Evolutionary conservation across 2,113 vertebrate genomes (phyloP).

Genomic region (Saccopteryx bilineata): DNA sequence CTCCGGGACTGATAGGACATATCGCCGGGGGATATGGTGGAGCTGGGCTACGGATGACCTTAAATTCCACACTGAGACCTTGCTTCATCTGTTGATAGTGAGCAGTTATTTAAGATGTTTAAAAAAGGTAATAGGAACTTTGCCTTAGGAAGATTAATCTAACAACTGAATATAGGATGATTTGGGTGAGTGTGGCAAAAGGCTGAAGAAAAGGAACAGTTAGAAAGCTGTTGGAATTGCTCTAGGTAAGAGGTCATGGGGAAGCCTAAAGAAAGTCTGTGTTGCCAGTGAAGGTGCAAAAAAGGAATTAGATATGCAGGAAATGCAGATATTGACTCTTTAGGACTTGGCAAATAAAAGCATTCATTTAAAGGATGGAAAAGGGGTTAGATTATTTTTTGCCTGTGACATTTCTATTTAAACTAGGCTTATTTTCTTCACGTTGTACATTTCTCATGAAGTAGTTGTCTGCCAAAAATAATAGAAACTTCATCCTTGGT

Average conservation of each 20-base stretch:
- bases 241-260: neutral
- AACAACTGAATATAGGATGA: constrained; percentile 1
- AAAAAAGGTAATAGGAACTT: neutral
- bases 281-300: neutral
- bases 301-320: neutral
- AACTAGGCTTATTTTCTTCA: constrained; percentile 26
- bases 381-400: constrained; percentile 16
- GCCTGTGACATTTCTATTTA: constrained; percentile 54
- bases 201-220: neutral
- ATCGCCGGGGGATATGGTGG: neutral
- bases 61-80: neutral
- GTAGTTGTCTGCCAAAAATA: constrained; percentile 24
- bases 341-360: constrained; percentile 30
- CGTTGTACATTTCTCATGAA: constrained; percentile 12
- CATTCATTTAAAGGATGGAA: constrained; percentile 26
- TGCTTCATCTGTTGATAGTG: neutral
- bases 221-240: constrained; percentile 23
- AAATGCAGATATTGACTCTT: neutral
- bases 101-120: neutral
- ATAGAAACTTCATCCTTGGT: neutral
- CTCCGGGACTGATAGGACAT: neutral
- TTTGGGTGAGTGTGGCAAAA: neutral
- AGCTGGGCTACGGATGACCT: neutral
- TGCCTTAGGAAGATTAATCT: neutral
- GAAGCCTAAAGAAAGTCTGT: neutral